A percentile compares a stretch with the other conserved stretches of the same genome.
Conservation (phyloP, 2,797 vertebrate genomes). For the Pseudotriccus pelzelni region DNA sequence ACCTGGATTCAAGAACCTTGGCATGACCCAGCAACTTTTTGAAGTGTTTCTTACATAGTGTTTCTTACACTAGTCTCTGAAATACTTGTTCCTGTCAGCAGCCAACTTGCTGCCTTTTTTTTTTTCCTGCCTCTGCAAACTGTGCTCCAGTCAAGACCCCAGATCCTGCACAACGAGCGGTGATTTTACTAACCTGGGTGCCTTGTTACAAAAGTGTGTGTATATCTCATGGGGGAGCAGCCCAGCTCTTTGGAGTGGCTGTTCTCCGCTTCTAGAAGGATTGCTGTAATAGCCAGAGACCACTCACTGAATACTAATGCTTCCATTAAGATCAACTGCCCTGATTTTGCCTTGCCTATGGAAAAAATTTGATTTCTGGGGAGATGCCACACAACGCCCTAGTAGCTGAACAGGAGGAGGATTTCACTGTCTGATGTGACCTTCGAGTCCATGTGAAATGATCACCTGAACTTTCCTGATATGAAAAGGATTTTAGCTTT, state of each 20-base stretch:
- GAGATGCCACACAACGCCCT: not conserved
- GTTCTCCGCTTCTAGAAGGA: not conserved
- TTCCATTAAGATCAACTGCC: not conserved
- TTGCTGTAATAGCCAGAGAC: not conserved
- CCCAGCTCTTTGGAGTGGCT: not conserved
- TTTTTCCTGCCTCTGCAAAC: not conserved
- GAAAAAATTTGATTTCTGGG: not conserved
- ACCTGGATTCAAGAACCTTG: not conserved
- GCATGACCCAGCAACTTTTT: fast-evolving
- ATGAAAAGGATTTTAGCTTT: not conserved
- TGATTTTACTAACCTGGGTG: not conserved
- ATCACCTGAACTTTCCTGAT: not conserved
- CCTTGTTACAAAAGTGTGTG: not conserved
- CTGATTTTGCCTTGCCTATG: not conserved
- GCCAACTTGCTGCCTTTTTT: too few species aligned
- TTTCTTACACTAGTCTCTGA: not conserved
- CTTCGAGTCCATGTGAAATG: not conserved
- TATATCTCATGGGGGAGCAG: not conserved
- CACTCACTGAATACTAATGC: not conserved
- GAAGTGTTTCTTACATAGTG: not conserved
- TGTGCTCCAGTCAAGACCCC: not conserved
- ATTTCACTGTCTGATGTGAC: not conserved
- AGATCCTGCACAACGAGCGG: not conserved
- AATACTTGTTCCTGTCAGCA: not conserved
- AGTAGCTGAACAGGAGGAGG: not conserved